These are phyloP conservation scores for Nyctibius grandis DNA, from an alignment of 2,797 vertebrate genomes.

Conservation along the genomic window DNA sequence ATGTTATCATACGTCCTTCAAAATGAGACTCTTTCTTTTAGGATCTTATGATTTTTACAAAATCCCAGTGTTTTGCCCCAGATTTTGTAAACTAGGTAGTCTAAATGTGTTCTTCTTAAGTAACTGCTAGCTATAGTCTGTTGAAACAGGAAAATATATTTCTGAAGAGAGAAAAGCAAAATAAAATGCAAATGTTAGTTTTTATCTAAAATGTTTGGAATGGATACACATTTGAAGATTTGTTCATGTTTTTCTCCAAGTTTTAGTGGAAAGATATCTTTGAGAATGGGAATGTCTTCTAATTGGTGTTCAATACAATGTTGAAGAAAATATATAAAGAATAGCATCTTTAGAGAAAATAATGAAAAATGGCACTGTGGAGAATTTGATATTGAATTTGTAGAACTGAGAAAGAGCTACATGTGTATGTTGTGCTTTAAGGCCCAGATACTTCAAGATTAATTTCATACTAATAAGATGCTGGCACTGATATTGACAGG, in stretches of 20 bases:
- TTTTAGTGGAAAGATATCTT: not conserved
- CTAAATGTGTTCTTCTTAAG: not conserved
- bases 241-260: not conserved
- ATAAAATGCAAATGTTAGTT: not conserved
- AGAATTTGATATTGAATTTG: not conserved
- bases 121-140: not conserved
- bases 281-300: not conserved
- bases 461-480: not conserved
- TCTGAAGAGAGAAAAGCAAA: not conserved
- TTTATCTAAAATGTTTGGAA: not conserved
- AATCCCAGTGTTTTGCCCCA: not conserved
- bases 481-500: not conserved
- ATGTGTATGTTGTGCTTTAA: not conserved
- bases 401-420: not conserved
- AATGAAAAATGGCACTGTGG: not conserved
- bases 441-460: not conserved
- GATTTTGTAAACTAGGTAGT: not conserved
- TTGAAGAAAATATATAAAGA: not conserved
- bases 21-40: not conserved
- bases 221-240: not conserved
- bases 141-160: not conserved
- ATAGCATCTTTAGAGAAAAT: not conserved
- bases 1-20: not conserved
- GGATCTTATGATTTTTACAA: not conserved
- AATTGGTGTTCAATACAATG: not conserved